Evolutionary conservation across 1,140 invertebrate species (phyloP).

Genomic region (Galleria mellonella): DNA sequence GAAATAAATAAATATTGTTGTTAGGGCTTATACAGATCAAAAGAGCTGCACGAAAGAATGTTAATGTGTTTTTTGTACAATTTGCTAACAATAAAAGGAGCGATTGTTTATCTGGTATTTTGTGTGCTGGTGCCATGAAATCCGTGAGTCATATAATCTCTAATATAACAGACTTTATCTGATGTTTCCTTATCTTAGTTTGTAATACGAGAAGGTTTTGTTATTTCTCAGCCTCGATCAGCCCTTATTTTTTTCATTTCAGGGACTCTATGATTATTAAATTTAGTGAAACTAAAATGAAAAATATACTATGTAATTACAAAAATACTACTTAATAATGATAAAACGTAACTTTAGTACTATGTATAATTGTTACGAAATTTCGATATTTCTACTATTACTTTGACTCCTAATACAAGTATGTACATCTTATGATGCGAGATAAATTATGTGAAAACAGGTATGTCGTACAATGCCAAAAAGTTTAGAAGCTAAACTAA

Average conservation of each 20-base stretch:
- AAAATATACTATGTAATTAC: too few species aligned
- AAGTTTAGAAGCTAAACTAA: constrained; percentile 20
- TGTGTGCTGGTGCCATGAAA: neutral
- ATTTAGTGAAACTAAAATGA: too few species aligned
- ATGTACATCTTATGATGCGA: constrained; percentile 17
- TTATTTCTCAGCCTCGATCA: constrained; percentile 8
- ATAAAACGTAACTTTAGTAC: too few species aligned
- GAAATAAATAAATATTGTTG: constrained; percentile 42
- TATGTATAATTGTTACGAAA: too few species aligned
- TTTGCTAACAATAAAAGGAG: constrained; percentile 1
- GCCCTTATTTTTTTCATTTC: too few species aligned
- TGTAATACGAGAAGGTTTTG: constrained; percentile 52
- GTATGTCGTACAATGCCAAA: constrained; percentile 23
- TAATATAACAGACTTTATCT: constrained; percentile 29
- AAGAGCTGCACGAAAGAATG: too few species aligned
- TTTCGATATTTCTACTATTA: too few species aligned
- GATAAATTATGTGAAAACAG: constrained; percentile 24
- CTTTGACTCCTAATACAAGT: constrained; percentile 13
- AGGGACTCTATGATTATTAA: too few species aligned
- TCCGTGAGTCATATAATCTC: neutral
- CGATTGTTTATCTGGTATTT: neutral
- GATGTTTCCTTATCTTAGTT: constrained; percentile 41
- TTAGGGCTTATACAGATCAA: constrained; percentile 22
- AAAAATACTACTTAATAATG: too few species aligned
- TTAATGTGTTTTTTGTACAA: neutral